phyloP scores from a whole-genome alignment of 2,888 invertebrate species.

The Halocaridina rubra region DNA sequence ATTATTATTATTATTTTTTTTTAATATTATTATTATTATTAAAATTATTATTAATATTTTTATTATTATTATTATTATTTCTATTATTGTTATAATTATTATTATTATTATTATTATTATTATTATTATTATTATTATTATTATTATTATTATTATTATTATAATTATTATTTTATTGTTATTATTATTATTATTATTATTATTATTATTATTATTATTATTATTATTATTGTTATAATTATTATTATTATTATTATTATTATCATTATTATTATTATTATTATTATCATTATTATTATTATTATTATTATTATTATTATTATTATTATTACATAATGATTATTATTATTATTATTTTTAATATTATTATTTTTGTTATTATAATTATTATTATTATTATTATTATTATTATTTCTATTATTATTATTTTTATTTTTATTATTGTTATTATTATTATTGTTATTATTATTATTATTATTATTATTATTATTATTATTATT shows the following conservation, averaged over 20 bases:
- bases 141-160: neutral
- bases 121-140: neutral
- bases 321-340: neutral
- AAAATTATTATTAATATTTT: neutral
- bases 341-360: neutral
- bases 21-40: neutral
- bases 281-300: neutral
- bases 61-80: neutral
- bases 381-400: neutral
- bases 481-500: neutral
- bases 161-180: neutral
- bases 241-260: neutral
- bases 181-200: neutral
- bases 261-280: neutral
- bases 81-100: neutral
- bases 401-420: too few relatives aligned
- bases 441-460: neutral
- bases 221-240: neutral
- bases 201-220: neutral
- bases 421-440: neutral
- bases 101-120: neutral
- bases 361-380: neutral
- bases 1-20: neutral
- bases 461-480: neutral
- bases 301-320: neutral